A percentile compares a stretch with the other conserved stretches of the same genome.
Conservation (phyloP, 2,797 vertebrate species). For the Acropternis orthonyx region DNA sequence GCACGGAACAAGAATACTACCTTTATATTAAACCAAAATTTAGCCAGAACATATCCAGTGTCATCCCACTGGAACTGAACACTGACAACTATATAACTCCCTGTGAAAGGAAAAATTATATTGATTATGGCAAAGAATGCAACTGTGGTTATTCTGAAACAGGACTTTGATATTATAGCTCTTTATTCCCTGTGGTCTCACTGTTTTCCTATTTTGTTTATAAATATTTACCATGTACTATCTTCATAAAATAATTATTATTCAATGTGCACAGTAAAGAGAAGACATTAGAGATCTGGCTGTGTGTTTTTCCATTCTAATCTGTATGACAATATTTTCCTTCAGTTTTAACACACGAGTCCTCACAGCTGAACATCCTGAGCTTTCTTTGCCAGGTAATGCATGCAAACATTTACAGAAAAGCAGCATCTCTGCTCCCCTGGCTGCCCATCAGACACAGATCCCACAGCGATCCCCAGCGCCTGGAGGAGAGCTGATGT, state of each 20-base stretch:
- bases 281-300: slow-evolving; percentile 41
- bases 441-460: background rate
- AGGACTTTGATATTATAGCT: slow-evolving; percentile 56
- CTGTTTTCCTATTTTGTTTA: slow-evolving; percentile 70
- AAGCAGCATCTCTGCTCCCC: background rate
- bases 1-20: background rate
- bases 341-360: slow-evolving; percentile 57
- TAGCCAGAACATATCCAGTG: background rate
- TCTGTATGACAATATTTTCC: slow-evolving; percentile 67
- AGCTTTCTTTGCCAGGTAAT: slow-evolving; percentile 30
- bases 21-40: slow-evolving; percentile 26
- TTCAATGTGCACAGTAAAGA: slow-evolving; percentile 51
- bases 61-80: slow-evolving; percentile 9
- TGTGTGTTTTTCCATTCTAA: slow-evolving; percentile 58
- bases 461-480: background rate
- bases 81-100: background rate
- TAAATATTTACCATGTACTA: slow-evolving; percentile 74
- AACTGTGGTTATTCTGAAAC: slow-evolving; percentile 54
- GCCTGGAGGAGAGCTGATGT: background rate
- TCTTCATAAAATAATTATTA: slow-evolving; percentile 74
- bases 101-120: slow-evolving; percentile 23
- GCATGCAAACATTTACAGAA: slow-evolving; percentile 6
- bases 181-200: slow-evolving; percentile 64
- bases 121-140: slow-evolving; percentile 54
- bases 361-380: slow-evolving; percentile 27